Evolutionary conservation across 2,797 vertebrate genomes (phyloP).

Genomic region (Pangasius djambal): DNA sequence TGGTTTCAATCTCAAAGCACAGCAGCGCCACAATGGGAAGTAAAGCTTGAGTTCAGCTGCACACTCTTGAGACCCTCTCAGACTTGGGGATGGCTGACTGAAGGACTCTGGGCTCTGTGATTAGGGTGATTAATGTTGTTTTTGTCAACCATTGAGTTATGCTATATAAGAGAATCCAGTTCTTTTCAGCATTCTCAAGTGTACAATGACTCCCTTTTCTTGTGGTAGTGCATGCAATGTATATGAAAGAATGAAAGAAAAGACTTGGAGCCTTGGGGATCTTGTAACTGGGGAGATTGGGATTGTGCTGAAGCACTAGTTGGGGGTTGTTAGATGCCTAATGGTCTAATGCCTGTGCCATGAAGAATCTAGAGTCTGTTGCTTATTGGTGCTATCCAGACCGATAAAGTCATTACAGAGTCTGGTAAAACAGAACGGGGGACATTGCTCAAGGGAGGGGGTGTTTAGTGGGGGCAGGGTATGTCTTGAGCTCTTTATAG

Average conservation of each 20-base stretch:
- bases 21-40: conserved; percentile 18
- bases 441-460: conserved; percentile 29
- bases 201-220: conserved; percentile 81
- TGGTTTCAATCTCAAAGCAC: conserved; percentile 24
- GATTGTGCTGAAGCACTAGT: conserved; percentile 80
- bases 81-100: conserved; percentile 38
- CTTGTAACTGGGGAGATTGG: conserved; percentile 50
- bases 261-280: conserved; percentile 82
- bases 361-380: conserved; percentile 84
- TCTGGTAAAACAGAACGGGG: conserved; percentile 64
- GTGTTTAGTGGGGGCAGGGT: not conserved
- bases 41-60: conserved; percentile 40
- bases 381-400: conserved; percentile 87
- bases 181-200: conserved; percentile 72
- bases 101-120: conserved; percentile 56
- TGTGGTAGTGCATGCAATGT: conserved; percentile 76
- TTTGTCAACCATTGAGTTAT: conserved; percentile 50
- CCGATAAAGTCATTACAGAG: conserved; percentile 86
- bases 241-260: conserved; percentile 78
- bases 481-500: not conserved
- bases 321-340: conserved; percentile 89
- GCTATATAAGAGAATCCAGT: conserved; percentile 72
- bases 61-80: conserved; percentile 66
- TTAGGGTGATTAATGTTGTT: conserved; percentile 53
- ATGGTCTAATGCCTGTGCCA: conserved; percentile 87